Evolutionary conservation across 2,888 invertebrate genomes (phyloP).

Genomic region (Agrilus cyanescens): DNA sequence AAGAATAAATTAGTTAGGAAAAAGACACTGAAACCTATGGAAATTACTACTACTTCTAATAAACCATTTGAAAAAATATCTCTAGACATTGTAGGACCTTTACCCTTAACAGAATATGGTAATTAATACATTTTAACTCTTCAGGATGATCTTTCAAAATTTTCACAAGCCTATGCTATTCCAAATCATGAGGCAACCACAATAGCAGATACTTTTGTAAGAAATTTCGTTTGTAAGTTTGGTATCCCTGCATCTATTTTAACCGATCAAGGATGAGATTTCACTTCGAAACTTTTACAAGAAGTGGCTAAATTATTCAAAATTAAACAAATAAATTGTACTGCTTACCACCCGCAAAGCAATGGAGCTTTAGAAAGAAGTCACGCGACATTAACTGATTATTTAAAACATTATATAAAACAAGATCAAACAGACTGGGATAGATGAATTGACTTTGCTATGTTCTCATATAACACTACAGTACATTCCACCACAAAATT

Average conservation of each 20-base stretch:
- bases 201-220: constrained; percentile 9
- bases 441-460: constrained; percentile 11
- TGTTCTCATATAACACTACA: constrained; percentile 20
- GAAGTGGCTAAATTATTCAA: constrained; percentile 21
- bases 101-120: too few relatives aligned
- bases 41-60: constrained; percentile 20
- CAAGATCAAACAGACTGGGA: constrained; percentile 15
- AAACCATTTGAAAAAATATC: constrained; percentile 15
- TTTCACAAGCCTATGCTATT: constrained; percentile 21
- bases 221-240: constrained; percentile 14
- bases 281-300: constrained; percentile 21
- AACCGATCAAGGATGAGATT: constrained; percentile 16
- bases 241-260: constrained; percentile 12
- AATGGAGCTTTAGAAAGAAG: constrained; percentile 24
- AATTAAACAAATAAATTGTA: constrained; percentile 22
- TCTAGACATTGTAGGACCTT: too few relatives aligned
- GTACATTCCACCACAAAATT: constrained; percentile 18
- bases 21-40: constrained; percentile 20
- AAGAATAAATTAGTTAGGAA: constrained; percentile 19
- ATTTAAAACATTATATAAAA: too few relatives aligned
- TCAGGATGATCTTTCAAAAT: constrained; percentile 26
- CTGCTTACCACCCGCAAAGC: constrained; percentile 23
- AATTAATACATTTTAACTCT: constrained; percentile 19
- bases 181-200: constrained; percentile 21
- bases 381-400: constrained; percentile 21